Base-by-base conservation (phyloP, 2,113 vertebrate genomes). In the Sterrhoptilus dennistouni region DNA sequence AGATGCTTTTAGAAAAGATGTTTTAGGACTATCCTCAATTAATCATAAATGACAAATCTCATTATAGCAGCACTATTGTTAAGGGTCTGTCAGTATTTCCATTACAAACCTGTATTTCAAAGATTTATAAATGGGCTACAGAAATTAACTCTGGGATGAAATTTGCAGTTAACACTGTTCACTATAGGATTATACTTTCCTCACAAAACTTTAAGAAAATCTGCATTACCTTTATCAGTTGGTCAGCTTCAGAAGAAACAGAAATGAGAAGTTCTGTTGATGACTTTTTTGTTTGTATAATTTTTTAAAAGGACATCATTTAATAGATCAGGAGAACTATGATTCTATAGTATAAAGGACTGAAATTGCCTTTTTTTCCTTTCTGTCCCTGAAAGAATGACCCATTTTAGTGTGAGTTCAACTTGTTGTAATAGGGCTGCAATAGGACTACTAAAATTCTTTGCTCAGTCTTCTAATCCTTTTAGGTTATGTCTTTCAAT, bases 21-120 rank as follows among this genome's bases (percentile, higher is more conserved):
- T 96, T 96, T 97, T 93, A 96, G 86, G 71, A 66, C 57, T 76
- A 74, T 87, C 49, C 69, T 89, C 80, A 97, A 92, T 95, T 93
- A 96, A 96, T 96, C 92, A 97, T 65, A 94, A 72, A 83, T 91
- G 86, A 89, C 95, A 95, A 92, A 83, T 72, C 71, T 96, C 94
- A 90, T 90, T 96, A 93, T 53, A 93, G 89, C 61, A 91, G 65
- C 24, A 17, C 56, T 84, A 80, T 83, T 92, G 83, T 74, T 88
- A 90, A 61, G 33, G 35, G 44, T 93, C 72, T 94, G 75, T 83
- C 95, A 91, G 57, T 93, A 92, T 96, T 93, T 94, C 89, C 76
- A 90, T 90, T 91, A 83, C 63, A 93, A 95, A 86, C 56, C 80
- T 89, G n/a, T 93, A 84, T 90, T 94, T 93, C 80, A 90, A 81